A percentile compares a stretch with the other conserved stretches of the same genome.
phyloP scores from a whole-genome alignment of 2,888 invertebrate species.

The Cephus rjabovi region DNA sequence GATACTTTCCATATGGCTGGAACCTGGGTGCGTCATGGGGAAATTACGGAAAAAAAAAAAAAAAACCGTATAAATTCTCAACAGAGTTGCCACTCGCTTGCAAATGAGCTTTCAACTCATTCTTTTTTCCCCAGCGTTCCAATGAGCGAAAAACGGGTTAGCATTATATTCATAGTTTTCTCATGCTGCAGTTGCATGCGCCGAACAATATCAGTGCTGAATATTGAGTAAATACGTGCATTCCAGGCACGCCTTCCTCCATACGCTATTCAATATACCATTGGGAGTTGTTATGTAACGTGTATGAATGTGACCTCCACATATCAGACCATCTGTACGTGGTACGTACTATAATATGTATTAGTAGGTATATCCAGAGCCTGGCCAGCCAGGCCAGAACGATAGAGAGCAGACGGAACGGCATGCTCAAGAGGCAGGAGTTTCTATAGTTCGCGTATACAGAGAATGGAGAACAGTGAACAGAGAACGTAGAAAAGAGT shows the following conservation, averaged over 20 bases:
- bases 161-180: not conserved
- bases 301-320: slow-evolving; percentile 22
- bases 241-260: slow-evolving; percentile 29
- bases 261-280: slow-evolving; percentile 37
- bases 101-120: not conserved
- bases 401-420: not conserved
- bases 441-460: not conserved
- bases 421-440: not conserved
- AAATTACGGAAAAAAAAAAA: not conserved
- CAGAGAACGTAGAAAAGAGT: not conserved
- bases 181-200: slow-evolving; percentile 2
- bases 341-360: not conserved
- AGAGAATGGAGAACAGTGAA: not conserved
- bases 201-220: slow-evolving; percentile 9
- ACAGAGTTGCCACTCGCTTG: not conserved
- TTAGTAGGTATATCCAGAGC: not conserved
- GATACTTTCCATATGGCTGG: not conserved
- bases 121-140: not conserved
- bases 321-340: not conserved
- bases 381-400: not conserved
- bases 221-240: slow-evolving; percentile 29
- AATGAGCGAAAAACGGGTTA: not conserved
- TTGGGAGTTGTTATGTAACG: slow-evolving; percentile 39
- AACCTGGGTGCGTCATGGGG: not conserved
- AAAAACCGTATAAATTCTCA: not conserved